Conservation (phyloP, 2,113 vertebrate species). For the Hoplias malabaricus region DNA sequence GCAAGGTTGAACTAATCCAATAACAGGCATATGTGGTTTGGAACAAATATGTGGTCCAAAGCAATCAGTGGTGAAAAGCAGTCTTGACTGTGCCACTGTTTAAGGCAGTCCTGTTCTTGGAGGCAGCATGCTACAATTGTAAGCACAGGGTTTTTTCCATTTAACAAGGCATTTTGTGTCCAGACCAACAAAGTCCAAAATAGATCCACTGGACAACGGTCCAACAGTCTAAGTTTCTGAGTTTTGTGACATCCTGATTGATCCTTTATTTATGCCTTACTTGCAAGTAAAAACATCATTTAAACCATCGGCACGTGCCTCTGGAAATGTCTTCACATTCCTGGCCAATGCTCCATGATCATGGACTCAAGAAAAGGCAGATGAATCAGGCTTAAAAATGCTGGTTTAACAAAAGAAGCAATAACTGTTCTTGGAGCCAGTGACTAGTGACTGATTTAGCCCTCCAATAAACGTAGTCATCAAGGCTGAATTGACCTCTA, state of each 20-base stretch:
- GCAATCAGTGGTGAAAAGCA: conserved; percentile 32
- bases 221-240: conserved; percentile 18
- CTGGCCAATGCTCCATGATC: conserved; percentile 14
- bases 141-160: conserved; percentile 18
- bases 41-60: conserved; percentile 25
- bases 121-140: conserved; percentile 35
- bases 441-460: conserved; percentile 28
- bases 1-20: conserved; percentile 27
- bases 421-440: conserved; percentile 10
- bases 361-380: neutral
- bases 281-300: conserved; percentile 1
- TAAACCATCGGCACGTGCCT: conserved; percentile 14
- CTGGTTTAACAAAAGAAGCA: conserved; percentile 18
- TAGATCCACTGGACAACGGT: conserved; percentile 29
- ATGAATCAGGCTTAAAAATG: conserved; percentile 12
- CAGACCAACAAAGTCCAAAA: conserved; percentile 4
- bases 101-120: conserved; percentile 31
- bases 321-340: conserved; percentile 14
- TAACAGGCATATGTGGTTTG: conserved; percentile 1
- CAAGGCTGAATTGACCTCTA: conserved; percentile 48
- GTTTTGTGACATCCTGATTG: conserved; percentile 16
- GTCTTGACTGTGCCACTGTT: conserved; percentile 22
- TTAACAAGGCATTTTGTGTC: conserved; percentile 23
- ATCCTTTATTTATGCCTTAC: conserved; percentile 17
- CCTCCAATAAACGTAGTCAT: conserved; percentile 23